Conservation (phyloP, 2,888 invertebrate genomes). For the Steinernema scapterisci region DNA sequence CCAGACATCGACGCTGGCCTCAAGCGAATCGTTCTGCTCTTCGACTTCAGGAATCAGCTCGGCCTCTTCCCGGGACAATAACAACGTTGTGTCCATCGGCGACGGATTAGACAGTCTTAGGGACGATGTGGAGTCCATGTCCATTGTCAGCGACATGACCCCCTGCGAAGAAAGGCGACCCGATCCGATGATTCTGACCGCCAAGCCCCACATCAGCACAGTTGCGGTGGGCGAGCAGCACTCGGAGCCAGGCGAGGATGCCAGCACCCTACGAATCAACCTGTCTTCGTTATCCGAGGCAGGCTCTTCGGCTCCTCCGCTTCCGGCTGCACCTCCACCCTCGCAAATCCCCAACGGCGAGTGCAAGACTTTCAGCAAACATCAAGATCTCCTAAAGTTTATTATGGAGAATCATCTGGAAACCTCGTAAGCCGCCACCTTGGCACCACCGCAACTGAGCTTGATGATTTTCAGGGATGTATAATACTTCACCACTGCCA, state of each 20-base stretch:
- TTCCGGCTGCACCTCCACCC: constrained; percentile 46
- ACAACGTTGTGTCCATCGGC: constrained; percentile 32
- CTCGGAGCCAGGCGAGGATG: background rate
- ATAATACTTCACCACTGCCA: constrained; percentile 26
- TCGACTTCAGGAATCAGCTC: constrained; percentile 65
- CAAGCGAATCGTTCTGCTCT: constrained; percentile 63
- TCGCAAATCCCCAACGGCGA: constrained; percentile 36
- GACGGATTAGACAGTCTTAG: constrained; percentile 1
- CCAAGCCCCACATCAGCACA: constrained; percentile 36
- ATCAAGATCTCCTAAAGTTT: constrained; percentile 56
- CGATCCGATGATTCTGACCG: background rate
- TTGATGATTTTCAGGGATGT: constrained; percentile 4
- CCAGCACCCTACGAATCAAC: background rate
- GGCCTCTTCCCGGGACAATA: constrained; percentile 48
- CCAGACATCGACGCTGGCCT: constrained; percentile 57
- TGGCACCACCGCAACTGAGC: background rate
- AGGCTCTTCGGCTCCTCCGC: constrained; percentile 48
- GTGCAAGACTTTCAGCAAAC: constrained; percentile 35
- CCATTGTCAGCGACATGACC: constrained; percentile 10
- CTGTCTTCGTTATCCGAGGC: constrained; percentile 7
- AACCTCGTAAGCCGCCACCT: constrained; percentile 55
- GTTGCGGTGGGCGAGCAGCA: constrained; percentile 41
- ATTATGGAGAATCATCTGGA: constrained; percentile 63
- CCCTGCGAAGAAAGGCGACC: constrained; percentile 5
- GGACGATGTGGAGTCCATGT: constrained; percentile 9